phyloP scores from a whole-genome alignment of 2,888 invertebrate genomes.

The Andrena bucephala region DNA sequence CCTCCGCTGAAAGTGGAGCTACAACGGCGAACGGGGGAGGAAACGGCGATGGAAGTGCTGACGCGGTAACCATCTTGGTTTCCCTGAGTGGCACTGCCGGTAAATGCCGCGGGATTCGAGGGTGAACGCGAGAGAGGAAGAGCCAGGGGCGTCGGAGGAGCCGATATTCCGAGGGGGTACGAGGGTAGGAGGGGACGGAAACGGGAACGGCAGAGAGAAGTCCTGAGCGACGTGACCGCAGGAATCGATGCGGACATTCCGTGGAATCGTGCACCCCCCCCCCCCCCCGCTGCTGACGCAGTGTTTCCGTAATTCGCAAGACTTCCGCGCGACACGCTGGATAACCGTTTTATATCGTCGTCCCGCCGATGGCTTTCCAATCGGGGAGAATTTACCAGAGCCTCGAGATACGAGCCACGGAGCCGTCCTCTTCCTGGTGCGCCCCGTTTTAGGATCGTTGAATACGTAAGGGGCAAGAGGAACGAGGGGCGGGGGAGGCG shows the following conservation, averaged over 20 bases:
- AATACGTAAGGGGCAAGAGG: background rate
- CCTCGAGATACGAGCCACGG: constrained; percentile 25
- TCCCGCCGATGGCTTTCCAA: background rate
- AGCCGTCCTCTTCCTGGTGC: constrained; percentile 41
- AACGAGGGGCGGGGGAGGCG: background rate
- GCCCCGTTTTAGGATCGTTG: background rate
- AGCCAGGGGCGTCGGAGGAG: constrained; percentile 39
- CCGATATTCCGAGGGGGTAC: constrained; percentile 32
- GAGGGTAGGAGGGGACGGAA: constrained; percentile 4
- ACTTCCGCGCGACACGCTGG: constrained; percentile 40
- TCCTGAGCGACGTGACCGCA: constrained; percentile 74
- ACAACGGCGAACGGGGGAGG: constrained; percentile 43
- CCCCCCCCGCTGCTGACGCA: constrained; percentile 70
- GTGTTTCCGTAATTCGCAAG: constrained; percentile 70
- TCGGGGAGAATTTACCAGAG: constrained; percentile 26
- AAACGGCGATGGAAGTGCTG: constrained; percentile 74
- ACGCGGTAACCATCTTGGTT: constrained; percentile 76
- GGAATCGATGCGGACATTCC: constrained; percentile 69
- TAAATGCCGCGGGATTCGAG: constrained; percentile 69
- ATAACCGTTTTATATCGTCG: constrained; percentile 44
- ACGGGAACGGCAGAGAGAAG: constrained; percentile 48
- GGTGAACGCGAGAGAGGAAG: constrained; percentile 58
- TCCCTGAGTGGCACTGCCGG: constrained; percentile 74
- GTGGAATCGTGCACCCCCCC: constrained; percentile 57
- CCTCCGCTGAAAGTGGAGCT: constrained; percentile 18